Evolutionary conservation across 2,797 vertebrate species (phyloP), one percentile per base, ranked within the genome.

Genomic region (Eulemur coronatus): DNA sequence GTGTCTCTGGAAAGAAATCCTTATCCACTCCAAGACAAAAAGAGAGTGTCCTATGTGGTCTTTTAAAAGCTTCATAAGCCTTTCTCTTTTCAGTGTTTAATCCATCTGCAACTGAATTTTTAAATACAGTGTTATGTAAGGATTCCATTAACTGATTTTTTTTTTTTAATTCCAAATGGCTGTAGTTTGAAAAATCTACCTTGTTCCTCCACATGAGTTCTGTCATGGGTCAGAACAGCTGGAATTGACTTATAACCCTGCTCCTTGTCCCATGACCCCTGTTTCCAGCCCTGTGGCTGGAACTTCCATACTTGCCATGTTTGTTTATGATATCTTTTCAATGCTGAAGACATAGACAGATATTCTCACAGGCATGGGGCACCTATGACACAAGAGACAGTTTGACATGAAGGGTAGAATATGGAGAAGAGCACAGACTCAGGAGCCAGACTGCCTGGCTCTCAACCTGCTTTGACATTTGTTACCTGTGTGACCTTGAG

Each of bases 301-400:
- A 78, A 80, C 12, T 46, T 65, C 14, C 63, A 78, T 65, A 99
- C 99, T 99, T 97, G 99, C 99, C 99, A 99, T 99, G 98, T 99
- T 99, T 97, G 99, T 99, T 99, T 99, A 99, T 97, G 99, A 99
- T 98, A 99, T 99, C 98, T 99, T 99, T 98, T 99, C 99, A 97
- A 99, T 99, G 98, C 99, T 99, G 97, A 99, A 99, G 97, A 99
- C 99, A 98, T 99, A 99, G 98, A 99, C 99, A 98, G 99, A 99
- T 99, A 99, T 99, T 98, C 99, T 99, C 97, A 99, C 99, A 26
- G 99, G 99, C 97, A 99, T 99, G 99, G 99, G 98, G 99, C 98
- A 99, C 99, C 99, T 99, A 98, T 48, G 98, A 98, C 24, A 98
- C 20, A 98, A 97, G 96, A 24, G 63, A n/a, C 28, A 65, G 38